phyloP scores from a whole-genome alignment of 1,140 invertebrate genomes.

The Yoshiicerus persimilis region DNA sequence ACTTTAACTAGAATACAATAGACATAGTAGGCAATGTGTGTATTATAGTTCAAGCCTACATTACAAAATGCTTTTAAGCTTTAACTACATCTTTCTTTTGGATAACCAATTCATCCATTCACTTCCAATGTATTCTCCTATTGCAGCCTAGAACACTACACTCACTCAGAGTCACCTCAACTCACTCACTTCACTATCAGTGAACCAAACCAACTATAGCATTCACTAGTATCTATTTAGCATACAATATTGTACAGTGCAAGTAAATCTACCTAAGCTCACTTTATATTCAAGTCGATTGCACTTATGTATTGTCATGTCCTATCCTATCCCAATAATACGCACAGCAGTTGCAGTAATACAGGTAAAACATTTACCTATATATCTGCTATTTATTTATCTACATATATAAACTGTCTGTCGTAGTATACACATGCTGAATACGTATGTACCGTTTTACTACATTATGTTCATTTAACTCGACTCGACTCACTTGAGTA shows the following conservation, averaged over 20 bases:
- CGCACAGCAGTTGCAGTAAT: constrained; percentile 15
- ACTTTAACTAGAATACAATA: neutral
- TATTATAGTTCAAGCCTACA: neutral
- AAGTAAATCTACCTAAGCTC: neutral
- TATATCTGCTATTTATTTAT: neutral
- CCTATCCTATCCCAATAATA: neutral
- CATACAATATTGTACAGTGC: neutral
- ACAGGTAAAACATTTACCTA: neutral
- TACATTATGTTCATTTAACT: neutral
- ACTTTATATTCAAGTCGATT: neutral
- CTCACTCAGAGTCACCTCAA: neutral
- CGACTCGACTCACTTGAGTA: constrained; percentile 3
- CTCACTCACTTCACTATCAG: neutral
- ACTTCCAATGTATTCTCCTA: neutral
- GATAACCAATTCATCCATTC: neutral
- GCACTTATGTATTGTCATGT: neutral
- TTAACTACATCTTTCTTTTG: neutral
- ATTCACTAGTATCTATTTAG: neutral
- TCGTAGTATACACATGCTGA: no score
- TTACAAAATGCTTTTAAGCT: neutral
- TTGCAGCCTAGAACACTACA: neutral
- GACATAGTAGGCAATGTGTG: neutral
- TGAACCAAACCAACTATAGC: neutral
- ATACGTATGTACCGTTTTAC: neutral
- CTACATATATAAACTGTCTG: neutral